Base-by-base conservation (phyloP, 92 coral and sea anemone species). In the Actinostola sp. region DNA sequence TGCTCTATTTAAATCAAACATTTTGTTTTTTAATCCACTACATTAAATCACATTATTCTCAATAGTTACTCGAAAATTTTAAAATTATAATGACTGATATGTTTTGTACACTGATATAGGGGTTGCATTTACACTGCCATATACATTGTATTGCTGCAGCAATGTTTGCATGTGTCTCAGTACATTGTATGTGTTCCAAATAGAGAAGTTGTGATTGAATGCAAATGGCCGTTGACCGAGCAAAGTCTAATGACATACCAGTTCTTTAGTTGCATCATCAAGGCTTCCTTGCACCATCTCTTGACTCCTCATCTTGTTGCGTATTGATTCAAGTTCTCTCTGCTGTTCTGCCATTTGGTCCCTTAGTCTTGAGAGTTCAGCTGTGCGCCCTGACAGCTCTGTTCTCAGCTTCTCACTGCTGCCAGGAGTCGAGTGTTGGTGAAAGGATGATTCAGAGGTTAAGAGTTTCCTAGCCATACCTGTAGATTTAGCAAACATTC, bases 311-410 rank as follows among this genome's bases (percentile, higher is more conserved):
- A 92, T 80, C 65, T 84, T 76, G 58, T 46, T 72, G 12, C 85
- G 92, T 26, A 88, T 57, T 55, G 71, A 77, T 41, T 87, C 97
- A 25, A 91, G 63, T 50, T 91, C 92, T 32, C 59, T 61, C 45
- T 89, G 89, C 19, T 89, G 88, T 45, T 84, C 84, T 19, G 92
- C 76, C 84, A 85, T 67, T 58, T 85, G 89, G 75, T 92, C 84
- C 53, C 92, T 77, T 50, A 81, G 73, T 80, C 87, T 73, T 39
- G 99, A 78, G 56, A 82, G 69, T 30, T 90, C 89, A 53, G 79
- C 84, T 14, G 96, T 88, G 67, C 89, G 79, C 48, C 86, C 89
- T 36, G 90, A 61, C 53, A 88, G 64, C 68, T 85, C 87, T 62
- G 80, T 73, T 82, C 83, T 77, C 59, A 85, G 58, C 56, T 79